A percentile compares a stretch with the other conserved stretches of the same genome.
phyloP scores from a whole-genome alignment of 1,140 invertebrate species.

The Sitophilus oryzae region DNA sequence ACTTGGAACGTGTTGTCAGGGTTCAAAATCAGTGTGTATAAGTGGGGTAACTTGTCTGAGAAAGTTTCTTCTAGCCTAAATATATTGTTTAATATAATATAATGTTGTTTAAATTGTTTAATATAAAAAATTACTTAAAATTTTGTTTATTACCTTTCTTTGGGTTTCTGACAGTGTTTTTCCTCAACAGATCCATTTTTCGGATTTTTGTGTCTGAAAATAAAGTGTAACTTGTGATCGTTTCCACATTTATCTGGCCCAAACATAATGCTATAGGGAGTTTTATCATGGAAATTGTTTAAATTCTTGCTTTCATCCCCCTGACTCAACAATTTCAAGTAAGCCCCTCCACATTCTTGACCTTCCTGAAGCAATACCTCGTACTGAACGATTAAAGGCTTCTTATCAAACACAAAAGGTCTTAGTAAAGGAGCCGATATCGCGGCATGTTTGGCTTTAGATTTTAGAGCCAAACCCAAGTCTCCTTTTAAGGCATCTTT shows the following conservation, averaged over 20 bases:
- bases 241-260: slow-evolving; percentile 98
- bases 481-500: slow-evolving; percentile 76
- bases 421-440: slow-evolving; percentile 76
- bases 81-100: too few relatives aligned
- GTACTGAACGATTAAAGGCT: slow-evolving; percentile 92
- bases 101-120: too few relatives aligned
- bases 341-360: slow-evolving; percentile 97
- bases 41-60: slow-evolving; percentile 92
- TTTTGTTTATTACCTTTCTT: too few relatives aligned
- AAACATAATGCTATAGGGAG: slow-evolving; percentile 98
- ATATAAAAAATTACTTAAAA: neutral
- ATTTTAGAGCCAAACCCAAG: slow-evolving; percentile 83
- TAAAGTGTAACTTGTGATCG: slow-evolving; percentile 95
- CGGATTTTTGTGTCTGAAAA: slow-evolving; percentile 94
- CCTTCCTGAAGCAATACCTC: slow-evolving; percentile 88
- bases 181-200: slow-evolving; percentile 82
- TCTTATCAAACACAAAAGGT: slow-evolving; percentile 80
- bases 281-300: slow-evolving; percentile 88
- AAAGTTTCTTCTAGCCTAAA: slow-evolving; percentile 75
- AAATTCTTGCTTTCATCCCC: slow-evolving; percentile 63
- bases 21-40: slow-evolving; percentile 83
- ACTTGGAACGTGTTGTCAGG: slow-evolving; percentile 82
- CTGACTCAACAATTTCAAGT: slow-evolving; percentile 84
- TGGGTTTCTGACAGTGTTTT: slow-evolving; percentile 88
- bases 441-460: slow-evolving; percentile 94